Conservation (phyloP, 2,797 vertebrate species). For the Galaxias olidus region DNA sequence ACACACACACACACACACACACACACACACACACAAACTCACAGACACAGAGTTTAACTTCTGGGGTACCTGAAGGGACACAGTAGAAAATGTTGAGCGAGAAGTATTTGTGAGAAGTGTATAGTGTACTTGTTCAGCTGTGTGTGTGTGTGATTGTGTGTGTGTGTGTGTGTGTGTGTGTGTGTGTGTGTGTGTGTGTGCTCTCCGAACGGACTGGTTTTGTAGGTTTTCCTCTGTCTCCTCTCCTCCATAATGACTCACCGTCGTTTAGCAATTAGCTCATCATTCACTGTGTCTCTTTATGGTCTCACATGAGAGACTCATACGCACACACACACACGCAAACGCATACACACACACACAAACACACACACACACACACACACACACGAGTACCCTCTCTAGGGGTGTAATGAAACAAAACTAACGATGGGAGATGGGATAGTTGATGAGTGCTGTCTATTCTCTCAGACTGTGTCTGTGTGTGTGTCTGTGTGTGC, state of each 20-base stretch:
- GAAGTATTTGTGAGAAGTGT: too few species aligned
- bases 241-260: conserved; percentile 10
- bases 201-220: background rate
- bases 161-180: background rate
- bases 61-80: too few species aligned
- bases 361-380: too few species aligned
- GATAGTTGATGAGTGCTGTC: conserved; percentile 42
- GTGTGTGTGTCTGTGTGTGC: conserved; percentile 35
- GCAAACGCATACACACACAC: too few species aligned
- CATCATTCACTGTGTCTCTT: conserved; percentile 34
- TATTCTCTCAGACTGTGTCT: conserved; percentile 10
- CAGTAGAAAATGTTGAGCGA: too few species aligned
- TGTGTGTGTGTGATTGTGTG: too few species aligned
- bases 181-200: background rate
- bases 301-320: conserved; percentile 44
- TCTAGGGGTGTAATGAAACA: conserved; percentile 40
- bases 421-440: conserved; percentile 50
- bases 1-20: too few species aligned
- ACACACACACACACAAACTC: too few species aligned
- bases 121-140: too few species aligned
- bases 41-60: too few species aligned
- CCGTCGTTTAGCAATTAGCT: conserved; percentile 41
- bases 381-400: background rate
- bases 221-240: background rate
- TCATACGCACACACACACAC: conserved; percentile 17